Evolutionary conservation across 2,113 vertebrate species (phyloP).

Genomic region (Caranx ignobilis): DNA sequence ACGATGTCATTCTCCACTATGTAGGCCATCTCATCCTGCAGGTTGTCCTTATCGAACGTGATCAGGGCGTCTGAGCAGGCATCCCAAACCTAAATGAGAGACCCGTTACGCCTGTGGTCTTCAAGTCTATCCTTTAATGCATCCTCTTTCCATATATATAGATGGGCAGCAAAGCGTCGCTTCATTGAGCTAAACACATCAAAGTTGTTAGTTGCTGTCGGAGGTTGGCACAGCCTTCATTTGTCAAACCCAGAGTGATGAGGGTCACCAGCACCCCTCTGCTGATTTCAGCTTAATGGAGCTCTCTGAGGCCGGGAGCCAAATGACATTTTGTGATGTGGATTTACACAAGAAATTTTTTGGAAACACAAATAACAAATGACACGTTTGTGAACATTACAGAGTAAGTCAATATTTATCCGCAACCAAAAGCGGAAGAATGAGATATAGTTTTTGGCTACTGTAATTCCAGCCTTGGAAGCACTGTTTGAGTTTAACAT

Average conservation of each 20-base stretch:
- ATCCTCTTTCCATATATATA: conserved; percentile 75
- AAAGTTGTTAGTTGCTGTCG: conserved; percentile 66
- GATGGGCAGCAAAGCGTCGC: conserved; percentile 57
- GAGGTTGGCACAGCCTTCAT: conserved; percentile 52
- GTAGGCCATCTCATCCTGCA: conserved; percentile 94
- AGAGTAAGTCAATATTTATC: conserved; percentile 71
- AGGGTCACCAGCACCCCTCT: conserved; percentile 58
- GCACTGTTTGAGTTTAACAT: conserved; percentile 51
- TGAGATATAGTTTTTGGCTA: conserved; percentile 55
- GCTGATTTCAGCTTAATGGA: conserved; percentile 38
- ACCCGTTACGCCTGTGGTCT: conserved; percentile 74
- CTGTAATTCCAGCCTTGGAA: conserved; percentile 62
- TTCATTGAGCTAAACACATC: conserved; percentile 79
- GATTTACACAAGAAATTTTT: conserved; percentile 65
- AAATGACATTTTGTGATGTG: conserved; percentile 61
- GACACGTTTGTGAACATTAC: conserved; percentile 71
- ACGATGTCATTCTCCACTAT: conserved; percentile 96
- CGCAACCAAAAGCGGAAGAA: conserved; percentile 56
- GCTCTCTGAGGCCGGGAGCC: conserved; percentile 41
- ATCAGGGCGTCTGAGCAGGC: conserved; percentile 98
- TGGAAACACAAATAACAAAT: conserved; percentile 73
- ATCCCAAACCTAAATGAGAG: conserved; percentile 95
- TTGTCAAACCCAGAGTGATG: conserved; percentile 29
- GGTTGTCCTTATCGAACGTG: conserved; percentile 94
- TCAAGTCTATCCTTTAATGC: conserved; percentile 69